These are phyloP conservation scores for Artibeus jamaicensis DNA, from an alignment of 2,797 vertebrate genomes.

Conservation along the genomic window DNA sequence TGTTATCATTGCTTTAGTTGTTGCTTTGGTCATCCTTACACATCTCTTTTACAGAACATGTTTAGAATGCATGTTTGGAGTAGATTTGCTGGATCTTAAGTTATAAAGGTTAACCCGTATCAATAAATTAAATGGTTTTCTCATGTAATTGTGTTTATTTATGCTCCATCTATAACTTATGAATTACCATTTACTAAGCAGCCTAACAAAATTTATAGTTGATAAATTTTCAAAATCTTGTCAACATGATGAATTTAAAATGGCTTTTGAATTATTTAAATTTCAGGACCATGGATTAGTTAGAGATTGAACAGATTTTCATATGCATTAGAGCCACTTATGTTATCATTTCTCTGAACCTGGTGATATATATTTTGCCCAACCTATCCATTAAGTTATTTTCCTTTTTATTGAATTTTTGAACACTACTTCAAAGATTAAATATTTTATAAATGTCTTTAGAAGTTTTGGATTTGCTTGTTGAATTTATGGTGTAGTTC, in stretches of 20 bases:
- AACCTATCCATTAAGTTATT: neutral
- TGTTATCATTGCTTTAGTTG: neutral
- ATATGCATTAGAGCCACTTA: neutral
- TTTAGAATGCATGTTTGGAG: neutral
- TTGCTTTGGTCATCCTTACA: neutral
- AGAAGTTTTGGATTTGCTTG: neutral
- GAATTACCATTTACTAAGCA: neutral
- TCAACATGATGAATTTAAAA: neutral
- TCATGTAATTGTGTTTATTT: neutral
- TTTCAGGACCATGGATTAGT: neutral
- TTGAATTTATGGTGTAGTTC: neutral
- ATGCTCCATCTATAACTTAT: neutral
- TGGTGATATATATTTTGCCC: neutral
- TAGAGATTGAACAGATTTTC: neutral
- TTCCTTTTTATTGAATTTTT: neutral
- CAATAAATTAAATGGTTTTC: neutral
- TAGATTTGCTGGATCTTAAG: neutral
- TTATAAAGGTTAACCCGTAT: neutral
- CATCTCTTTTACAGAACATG: neutral
- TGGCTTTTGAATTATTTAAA: neutral
- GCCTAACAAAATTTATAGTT: neutral
- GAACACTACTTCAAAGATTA: neutral
- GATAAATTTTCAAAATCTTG: neutral
- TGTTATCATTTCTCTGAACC: neutral
- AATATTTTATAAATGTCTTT: neutral